These are phyloP conservation scores for Harpalus rufipes DNA, from an alignment of 2,888 invertebrate species.

Conservation along the genomic window DNA sequence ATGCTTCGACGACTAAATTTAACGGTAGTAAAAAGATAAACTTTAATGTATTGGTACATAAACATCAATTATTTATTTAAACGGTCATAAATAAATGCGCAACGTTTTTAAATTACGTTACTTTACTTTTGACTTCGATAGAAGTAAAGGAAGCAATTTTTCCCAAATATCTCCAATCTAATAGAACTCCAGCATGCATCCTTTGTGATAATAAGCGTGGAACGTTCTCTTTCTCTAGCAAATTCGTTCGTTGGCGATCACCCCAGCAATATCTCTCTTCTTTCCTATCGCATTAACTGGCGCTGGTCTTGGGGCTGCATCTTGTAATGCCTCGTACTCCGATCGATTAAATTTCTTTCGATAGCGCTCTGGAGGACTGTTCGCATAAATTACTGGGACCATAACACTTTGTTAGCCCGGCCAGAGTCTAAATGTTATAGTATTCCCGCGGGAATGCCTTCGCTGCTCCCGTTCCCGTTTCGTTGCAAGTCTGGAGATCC, in stretches of 20 bases:
- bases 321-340: constrained; percentile 52
- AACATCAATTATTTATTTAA: no score
- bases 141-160: no score
- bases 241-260: background rate
- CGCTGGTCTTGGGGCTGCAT: constrained; percentile 17
- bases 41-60: no score
- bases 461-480: constrained; percentile 17
- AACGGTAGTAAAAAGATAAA: no score
- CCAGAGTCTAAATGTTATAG: constrained; percentile 65
- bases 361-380: constrained; percentile 64
- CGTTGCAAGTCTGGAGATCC: background rate
- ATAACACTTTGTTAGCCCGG: constrained; percentile 65
- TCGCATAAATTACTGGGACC: constrained; percentile 65
- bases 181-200: no score
- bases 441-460: constrained; percentile 57
- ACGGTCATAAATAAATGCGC: no score
- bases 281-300: constrained; percentile 5
- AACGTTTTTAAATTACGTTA: no score
- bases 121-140: no score
- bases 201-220: background rate
- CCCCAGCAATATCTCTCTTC: background rate
- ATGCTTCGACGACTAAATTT: no score
- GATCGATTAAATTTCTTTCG: constrained; percentile 67
- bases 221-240: background rate
- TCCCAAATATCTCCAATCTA: no score